Conservation (phyloP, 2,797 vertebrate species). For the Hippocampus kuda region DNA sequence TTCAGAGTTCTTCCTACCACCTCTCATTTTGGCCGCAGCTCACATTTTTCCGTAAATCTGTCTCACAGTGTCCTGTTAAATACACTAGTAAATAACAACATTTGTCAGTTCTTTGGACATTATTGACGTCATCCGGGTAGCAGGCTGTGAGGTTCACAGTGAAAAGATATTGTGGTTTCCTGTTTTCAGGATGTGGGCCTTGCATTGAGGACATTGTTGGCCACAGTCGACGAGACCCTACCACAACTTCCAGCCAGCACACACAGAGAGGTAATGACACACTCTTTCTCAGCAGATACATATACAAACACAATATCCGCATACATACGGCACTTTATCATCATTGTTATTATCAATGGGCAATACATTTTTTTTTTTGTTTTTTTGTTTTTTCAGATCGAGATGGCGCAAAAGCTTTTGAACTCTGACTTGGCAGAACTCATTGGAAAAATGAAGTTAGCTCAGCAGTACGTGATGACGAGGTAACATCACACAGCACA, state of each 20-base stretch:
- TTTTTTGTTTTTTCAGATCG: conserved; percentile 68
- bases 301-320: neutral
- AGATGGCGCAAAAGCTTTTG: conserved; percentile 98
- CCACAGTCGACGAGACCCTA: conserved; percentile 94
- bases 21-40: neutral
- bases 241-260: conserved; percentile 87
- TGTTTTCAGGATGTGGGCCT: conserved; percentile 84
- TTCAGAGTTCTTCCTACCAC: too few species aligned
- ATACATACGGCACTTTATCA: neutral
- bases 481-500: conserved; percentile 44
- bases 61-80: neutral
- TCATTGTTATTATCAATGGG: neutral
- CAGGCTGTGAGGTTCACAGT: neutral
- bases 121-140: neutral
- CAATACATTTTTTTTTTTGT: neutral
- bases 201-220: conserved; percentile 87
- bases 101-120: neutral
- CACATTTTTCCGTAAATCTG: neutral
- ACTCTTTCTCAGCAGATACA: neutral
- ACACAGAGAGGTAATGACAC: conserved; percentile 83
- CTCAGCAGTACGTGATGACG: conserved; percentile 98
- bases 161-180: neutral
- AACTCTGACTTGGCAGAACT: conserved; percentile 96
- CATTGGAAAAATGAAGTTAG: conserved; percentile 97
- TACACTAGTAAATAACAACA: neutral